These are phyloP conservation scores for Corythaeola cristata DNA, from an alignment of 2,113 vertebrate species.

Conservation along the genomic window DNA sequence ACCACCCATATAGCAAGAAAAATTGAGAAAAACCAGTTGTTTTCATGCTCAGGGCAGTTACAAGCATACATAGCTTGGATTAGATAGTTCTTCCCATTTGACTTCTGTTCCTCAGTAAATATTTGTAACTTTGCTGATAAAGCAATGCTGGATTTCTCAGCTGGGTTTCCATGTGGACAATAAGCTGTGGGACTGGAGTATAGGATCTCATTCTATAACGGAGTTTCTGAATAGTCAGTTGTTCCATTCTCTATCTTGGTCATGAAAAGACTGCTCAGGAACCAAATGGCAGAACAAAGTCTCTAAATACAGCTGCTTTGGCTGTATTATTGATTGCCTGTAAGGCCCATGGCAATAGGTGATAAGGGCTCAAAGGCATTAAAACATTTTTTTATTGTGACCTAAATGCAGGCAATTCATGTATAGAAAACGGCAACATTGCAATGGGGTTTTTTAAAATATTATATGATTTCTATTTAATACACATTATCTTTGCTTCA, in stretches of 20 bases:
- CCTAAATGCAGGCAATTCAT: neutral
- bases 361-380: neutral
- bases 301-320: neutral
- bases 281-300: conserved; percentile 7
- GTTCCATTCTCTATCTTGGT: neutral
- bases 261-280: conserved; percentile 10
- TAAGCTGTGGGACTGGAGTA: conserved; percentile 14
- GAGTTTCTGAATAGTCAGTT: neutral
- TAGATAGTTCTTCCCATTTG: conserved; percentile 16
- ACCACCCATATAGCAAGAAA: conserved; percentile 50
- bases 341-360: neutral
- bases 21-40: conserved; percentile 34
- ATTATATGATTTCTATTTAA: neutral
- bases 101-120: conserved; percentile 47
- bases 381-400: neutral
- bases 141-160: conserved; percentile 30
- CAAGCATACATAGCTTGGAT: conserved; percentile 12
- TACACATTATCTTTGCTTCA: neutral
- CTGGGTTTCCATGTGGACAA: conserved; percentile 19
- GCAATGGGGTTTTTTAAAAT: neutral
- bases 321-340: neutral
- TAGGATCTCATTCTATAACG: neutral
- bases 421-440: neutral
- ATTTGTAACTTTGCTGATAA: conserved; percentile 48
- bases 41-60: conserved; percentile 38